Percentiles rank a stretch among this genome's conserved stretches.
These are phyloP conservation scores for Phocides pigmalion DNA, from an alignment of 1,140 invertebrate genomes.

Conservation along the genomic window DNA sequence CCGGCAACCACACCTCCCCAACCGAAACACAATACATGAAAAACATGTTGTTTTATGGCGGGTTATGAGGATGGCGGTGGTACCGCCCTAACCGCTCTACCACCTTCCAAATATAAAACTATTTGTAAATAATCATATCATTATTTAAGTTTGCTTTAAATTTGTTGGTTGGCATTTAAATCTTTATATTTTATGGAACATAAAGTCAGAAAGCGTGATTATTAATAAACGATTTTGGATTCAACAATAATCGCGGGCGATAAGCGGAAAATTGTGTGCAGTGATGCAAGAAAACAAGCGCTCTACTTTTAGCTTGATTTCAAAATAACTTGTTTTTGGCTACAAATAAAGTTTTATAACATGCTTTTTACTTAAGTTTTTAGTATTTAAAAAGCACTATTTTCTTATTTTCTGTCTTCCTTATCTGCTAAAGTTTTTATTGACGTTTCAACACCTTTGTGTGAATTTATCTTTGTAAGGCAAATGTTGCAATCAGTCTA, in stretches of 20 bases:
- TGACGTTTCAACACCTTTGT: background rate
- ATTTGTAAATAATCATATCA: too few relatives aligned
- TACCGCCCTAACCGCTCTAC: too few relatives aligned
- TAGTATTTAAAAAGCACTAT: background rate
- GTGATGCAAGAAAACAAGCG: conserved; percentile 11
- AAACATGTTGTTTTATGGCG: too few relatives aligned
- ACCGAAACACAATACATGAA: too few relatives aligned
- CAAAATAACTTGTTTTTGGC: conserved; percentile 15
- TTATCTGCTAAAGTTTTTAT: background rate
- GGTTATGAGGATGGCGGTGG: too few relatives aligned
- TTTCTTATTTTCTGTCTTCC: conserved; percentile 7
- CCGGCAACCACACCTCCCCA: too few relatives aligned
- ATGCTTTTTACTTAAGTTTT: conserved; percentile 8
- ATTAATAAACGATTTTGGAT: conserved; percentile 26
- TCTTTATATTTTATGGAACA: too few relatives aligned
- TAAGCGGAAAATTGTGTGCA: conserved; percentile 30
- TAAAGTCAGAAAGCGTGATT: conserved; percentile 21
- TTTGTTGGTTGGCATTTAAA: too few relatives aligned
- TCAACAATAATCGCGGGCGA: conserved; percentile 20
- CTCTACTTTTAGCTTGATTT: conserved; percentile 15
- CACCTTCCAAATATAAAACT: too few relatives aligned
- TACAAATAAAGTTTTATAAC: background rate
- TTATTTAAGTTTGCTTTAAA: too few relatives aligned
- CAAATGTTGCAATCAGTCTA: background rate
- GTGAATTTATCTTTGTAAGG: background rate